Base-by-base conservation (phyloP, 2,888 invertebrate species). In the Drosophila aldrichi region DNA sequence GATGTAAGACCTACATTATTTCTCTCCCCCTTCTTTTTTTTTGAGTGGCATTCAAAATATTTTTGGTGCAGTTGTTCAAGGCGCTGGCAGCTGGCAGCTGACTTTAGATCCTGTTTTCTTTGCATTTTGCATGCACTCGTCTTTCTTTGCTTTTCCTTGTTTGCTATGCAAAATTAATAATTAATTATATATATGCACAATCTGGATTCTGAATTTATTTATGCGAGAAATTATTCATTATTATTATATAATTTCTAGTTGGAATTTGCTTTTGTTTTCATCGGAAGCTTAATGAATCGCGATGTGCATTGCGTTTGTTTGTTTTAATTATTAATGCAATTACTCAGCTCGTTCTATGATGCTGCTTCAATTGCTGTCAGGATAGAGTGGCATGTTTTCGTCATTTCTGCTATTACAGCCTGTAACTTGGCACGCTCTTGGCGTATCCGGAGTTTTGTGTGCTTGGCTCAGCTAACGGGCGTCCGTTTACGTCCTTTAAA, bases 271-370 rank as follows among this genome's bases (percentile, higher is more conserved):
- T 12, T 10, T 34, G 29, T 43, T 44, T 46, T 29, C 7, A 32
- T 49, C 40, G 12, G 20, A 18, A 34, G n/a, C 43, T 25, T 0
- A 20, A 40, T 38, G 38, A 10, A 22, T 10, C 3, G 16, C 12
- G 14, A 29, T 25, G n/a, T 36, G 43, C 44, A 70, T 74, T 66
- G 69, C 63, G 70, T 54, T 54, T 65, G 75, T 67, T 78, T 67
- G 57, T 70, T 74, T 74, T 44, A 72, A 66, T 74, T 65, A 59
- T 65, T 66, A 79, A 77, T 70, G 70, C 74, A 77, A 81, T 82
- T 74, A 74, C 82, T 54, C 60, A 52, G 54, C 46, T 41, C 43
- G 54, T 57, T 64, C 71, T 60, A 60, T 62, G 64, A 41, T 36
- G 22, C 38, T 32, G 20, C 16, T 51, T 41, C 48, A 69, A 58